Percentiles rank a stretch among this genome's conserved stretches.
phyloP scores from a whole-genome alignment of 2,113 vertebrate species.

The Crotalus horridus region DNA sequence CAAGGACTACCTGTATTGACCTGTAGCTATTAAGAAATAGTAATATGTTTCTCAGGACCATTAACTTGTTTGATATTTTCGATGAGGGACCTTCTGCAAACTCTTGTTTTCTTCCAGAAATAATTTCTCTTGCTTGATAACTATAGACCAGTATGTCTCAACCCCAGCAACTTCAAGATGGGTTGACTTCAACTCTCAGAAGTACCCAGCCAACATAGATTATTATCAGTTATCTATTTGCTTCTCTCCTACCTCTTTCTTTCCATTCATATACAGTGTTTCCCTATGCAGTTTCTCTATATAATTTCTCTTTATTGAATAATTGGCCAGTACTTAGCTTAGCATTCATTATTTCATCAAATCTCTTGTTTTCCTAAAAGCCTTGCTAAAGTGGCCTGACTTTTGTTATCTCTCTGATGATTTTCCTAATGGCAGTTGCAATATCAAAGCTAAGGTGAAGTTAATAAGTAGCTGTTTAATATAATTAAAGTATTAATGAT shows the following conservation, averaged over 20 bases:
- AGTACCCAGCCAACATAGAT: not conserved
- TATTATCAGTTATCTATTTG: not conserved
- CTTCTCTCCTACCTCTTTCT: not conserved
- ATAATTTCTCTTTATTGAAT: not conserved
- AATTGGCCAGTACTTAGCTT: not conserved
- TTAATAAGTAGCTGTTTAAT: not conserved
- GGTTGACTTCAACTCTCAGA: not conserved
- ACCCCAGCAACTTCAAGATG: not conserved
- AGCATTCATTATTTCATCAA: not conserved
- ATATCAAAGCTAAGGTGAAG: not conserved
- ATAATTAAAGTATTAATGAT: not conserved
- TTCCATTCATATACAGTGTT: not conserved
- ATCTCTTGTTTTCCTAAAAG: not conserved
- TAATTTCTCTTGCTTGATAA: not conserved
- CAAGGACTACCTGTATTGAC: not conserved
- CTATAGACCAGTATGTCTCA: not conserved
- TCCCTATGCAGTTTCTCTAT: not conserved
- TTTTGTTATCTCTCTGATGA: not conserved
- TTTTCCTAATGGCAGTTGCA: not conserved
- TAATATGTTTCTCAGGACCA: not conserved
- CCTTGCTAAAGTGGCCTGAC: not conserved
- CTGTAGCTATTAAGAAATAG: not conserved
- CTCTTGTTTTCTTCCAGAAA: not conserved
- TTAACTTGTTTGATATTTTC: not conserved
- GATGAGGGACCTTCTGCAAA: not conserved